Percentiles rank a stretch among this genome's conserved stretches.
Conservation (phyloP, 2,113 vertebrate species). For the Macrotis lagotis region DNA sequence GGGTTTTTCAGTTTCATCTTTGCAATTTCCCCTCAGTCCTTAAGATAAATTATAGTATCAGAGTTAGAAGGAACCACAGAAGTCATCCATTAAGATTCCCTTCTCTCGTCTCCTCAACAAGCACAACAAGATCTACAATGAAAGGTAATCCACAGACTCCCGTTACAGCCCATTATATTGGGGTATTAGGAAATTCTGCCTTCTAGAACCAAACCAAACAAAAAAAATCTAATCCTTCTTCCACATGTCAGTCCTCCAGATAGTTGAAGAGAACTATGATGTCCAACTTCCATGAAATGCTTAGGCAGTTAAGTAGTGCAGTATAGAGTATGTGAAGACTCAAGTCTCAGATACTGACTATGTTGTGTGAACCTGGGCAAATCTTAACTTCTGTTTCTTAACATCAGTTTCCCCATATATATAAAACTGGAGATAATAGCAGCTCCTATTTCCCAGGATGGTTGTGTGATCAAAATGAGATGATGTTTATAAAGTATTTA, state of each 20-base stretch:
- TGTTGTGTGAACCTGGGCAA: not conserved
- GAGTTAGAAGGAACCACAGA: not conserved
- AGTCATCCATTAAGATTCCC: not conserved
- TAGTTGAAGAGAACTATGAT: not conserved
- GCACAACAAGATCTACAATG: not conserved
- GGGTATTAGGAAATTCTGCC: not conserved
- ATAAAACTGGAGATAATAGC: not conserved
- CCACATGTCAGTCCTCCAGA: not conserved
- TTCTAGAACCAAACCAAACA: not conserved
- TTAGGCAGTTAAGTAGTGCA: not conserved
- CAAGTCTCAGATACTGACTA: not conserved
- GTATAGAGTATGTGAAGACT: not conserved
- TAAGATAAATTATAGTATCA: not conserved
- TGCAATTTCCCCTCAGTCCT: not conserved
- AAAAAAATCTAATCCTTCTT: not conserved
- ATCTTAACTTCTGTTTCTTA: not conserved
- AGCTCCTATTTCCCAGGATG: not conserved
- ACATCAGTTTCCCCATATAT: not conserved
- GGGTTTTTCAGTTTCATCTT: not conserved
- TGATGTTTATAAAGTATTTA: not conserved
- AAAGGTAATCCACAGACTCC: not conserved
- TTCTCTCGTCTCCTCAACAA: not conserved
- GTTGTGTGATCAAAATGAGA: not conserved
- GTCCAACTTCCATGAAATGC: not conserved
- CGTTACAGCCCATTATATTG: not conserved